phyloP scores from a whole-genome alignment of 2,113 vertebrate genomes.

The Tamias sibiricus region DNA sequence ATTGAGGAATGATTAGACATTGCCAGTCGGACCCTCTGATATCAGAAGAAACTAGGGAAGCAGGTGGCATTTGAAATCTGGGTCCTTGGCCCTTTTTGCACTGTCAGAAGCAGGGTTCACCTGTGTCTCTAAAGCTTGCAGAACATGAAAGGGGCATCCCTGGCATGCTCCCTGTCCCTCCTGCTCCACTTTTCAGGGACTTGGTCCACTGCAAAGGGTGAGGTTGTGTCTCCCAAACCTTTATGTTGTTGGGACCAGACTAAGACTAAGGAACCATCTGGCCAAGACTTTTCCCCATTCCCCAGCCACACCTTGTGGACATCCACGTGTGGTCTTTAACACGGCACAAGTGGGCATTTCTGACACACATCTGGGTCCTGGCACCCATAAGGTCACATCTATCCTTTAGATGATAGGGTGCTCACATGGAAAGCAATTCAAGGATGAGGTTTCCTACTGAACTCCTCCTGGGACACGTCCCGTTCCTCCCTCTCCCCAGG shows the following conservation, averaged over 20 bases:
- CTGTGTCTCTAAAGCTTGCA: no score
- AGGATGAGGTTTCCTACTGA: neutral
- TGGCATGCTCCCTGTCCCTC: neutral
- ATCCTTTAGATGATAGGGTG: neutral
- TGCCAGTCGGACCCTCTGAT: rapidly evolving
- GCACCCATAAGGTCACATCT: neutral
- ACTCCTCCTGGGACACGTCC: neutral
- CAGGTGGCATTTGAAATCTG: neutral
- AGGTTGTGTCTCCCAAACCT: neutral
- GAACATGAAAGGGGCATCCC: no score
- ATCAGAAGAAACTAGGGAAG: neutral
- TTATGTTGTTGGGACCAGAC: neutral
- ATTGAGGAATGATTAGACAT: rapidly evolving
- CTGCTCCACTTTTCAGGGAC: neutral
- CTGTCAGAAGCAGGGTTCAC: neutral
- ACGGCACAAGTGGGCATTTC: neutral
- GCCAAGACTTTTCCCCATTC: no score
- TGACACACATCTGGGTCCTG: neutral
- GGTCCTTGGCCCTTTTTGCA: neutral
- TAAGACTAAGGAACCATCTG: neutral
- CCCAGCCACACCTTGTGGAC: neutral
- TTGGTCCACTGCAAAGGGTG: neutral
- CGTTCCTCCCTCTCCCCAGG: neutral
- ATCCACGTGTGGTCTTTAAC: neutral
- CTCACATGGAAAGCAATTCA: neutral